These are phyloP conservation scores for Ametastegia equiseti DNA, from an alignment of 2,888 invertebrate genomes.

Conservation along the genomic window DNA sequence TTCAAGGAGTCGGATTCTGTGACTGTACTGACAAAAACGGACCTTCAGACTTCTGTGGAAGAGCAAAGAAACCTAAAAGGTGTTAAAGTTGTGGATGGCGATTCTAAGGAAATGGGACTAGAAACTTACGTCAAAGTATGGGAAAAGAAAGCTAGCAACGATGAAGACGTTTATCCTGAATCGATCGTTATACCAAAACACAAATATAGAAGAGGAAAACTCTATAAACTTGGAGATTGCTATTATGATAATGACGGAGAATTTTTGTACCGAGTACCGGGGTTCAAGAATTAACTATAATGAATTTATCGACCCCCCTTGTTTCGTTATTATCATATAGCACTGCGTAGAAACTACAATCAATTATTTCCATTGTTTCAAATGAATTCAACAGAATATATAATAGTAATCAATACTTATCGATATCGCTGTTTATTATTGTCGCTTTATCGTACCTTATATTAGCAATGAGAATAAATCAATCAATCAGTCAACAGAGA, in stretches of 20 bases:
- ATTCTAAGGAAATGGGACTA: conserved; percentile 45
- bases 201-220: conserved; percentile 80
- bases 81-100: background rate
- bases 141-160: conserved; percentile 67
- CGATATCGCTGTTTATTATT: background rate
- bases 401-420: background rate
- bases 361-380: background rate
- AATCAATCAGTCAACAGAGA: background rate
- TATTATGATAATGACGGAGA: conserved; percentile 89
- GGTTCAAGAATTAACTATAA: background rate
- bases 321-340: background rate
- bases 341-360: background rate
- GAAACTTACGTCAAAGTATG: conserved; percentile 69
- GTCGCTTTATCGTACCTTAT: background rate
- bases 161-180: conserved; percentile 78
- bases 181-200: conserved; percentile 85
- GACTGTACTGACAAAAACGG: background rate
- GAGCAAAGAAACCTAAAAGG: background rate
- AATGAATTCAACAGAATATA: background rate
- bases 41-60: background rate
- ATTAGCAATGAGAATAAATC: background rate
- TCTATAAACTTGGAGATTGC: conserved; percentile 87
- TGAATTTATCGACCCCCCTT: too few relatives aligned
- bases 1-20: background rate
- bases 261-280: conserved; percentile 87